These are phyloP conservation scores for Mesochorus sp. DNA, from an alignment of 2,888 invertebrate genomes.

Conservation along the genomic window DNA sequence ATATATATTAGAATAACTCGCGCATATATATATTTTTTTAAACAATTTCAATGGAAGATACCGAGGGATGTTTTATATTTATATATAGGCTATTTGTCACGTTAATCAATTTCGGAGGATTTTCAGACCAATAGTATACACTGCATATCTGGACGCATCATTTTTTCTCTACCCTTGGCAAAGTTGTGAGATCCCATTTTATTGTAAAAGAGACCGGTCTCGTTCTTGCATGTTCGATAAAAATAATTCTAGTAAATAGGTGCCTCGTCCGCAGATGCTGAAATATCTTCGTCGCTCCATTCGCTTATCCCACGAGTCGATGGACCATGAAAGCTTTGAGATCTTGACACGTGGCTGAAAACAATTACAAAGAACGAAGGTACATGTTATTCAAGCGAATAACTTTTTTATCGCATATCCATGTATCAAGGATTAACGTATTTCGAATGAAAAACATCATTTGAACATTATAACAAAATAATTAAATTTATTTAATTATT, in stretches of 20 bases:
- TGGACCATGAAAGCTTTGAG: conserved; percentile 86
- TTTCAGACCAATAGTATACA: conserved; percentile 30
- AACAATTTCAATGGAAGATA: conserved; percentile 54
- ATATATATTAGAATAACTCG: conserved; percentile 53
- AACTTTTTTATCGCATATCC: background rate
- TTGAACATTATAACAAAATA: background rate
- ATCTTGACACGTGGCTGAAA: conserved; percentile 85
- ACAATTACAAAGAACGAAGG: conserved; percentile 51
- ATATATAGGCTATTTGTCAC: conserved; percentile 44
- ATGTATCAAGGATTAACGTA: background rate
- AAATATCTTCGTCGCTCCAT: conserved; percentile 75
- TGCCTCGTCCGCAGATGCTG: conserved; percentile 74
- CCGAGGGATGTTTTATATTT: conserved; percentile 33
- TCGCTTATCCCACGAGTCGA: conserved; percentile 81
- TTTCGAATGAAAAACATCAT: background rate
- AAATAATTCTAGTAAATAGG: conserved; percentile 67
- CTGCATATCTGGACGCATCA: conserved; percentile 31
- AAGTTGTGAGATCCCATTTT: conserved; percentile 29
- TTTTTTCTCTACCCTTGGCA: conserved; percentile 17
- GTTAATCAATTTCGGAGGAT: conserved; percentile 23
- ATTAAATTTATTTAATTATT: background rate
- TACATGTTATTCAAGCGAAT: background rate
- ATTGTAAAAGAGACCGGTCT: background rate
- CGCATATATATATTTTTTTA: conserved; percentile 31
- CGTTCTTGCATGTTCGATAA: background rate